A percentile compares a stretch with the other conserved stretches of the same genome.
Conservation (phyloP, 2,113 vertebrate genomes). For the Siniperca knerii region DNA sequence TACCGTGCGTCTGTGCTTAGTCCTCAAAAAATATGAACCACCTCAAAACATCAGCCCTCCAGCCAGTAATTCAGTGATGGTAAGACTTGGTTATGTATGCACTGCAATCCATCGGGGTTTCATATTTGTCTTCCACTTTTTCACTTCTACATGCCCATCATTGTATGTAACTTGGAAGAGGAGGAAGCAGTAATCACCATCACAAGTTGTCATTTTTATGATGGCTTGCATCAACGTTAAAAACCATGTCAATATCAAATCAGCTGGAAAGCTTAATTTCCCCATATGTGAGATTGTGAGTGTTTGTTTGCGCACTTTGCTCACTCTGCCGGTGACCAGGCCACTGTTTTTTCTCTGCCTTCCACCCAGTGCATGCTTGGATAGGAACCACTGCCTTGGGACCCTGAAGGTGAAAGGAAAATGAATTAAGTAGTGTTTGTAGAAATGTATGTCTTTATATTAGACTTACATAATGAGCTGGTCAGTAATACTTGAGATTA, state of each 20-base stretch:
- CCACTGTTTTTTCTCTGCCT: neutral
- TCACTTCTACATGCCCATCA: neutral
- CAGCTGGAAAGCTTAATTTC: neutral
- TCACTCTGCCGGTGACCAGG: neutral
- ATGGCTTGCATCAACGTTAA: too few relatives aligned
- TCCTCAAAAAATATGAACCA: constrained; percentile 8
- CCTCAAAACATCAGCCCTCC: constrained; percentile 12
- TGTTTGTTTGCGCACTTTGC: neutral
- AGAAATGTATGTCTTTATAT: neutral
- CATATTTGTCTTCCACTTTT: neutral
- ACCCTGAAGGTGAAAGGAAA: neutral
- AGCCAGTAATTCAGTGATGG: constrained; percentile 3
- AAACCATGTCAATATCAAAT: too few relatives aligned
- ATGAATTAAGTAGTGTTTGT: neutral
- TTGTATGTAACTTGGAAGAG: neutral
- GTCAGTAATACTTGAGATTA: neutral
- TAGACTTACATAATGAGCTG: neutral
- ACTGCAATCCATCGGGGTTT: neutral
- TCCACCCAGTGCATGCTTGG: neutral
- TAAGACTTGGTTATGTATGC: neutral
- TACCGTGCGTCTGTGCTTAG: constrained; percentile 1
- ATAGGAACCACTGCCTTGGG: neutral
- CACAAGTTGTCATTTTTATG: neutral
- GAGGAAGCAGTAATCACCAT: neutral
- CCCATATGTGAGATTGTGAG: neutral